Percentiles rank a stretch among this genome's conserved stretches.
These are phyloP conservation scores for Toxotes jaculatrix DNA, from an alignment of 2,113 vertebrate genomes.

Conservation along the genomic window DNA sequence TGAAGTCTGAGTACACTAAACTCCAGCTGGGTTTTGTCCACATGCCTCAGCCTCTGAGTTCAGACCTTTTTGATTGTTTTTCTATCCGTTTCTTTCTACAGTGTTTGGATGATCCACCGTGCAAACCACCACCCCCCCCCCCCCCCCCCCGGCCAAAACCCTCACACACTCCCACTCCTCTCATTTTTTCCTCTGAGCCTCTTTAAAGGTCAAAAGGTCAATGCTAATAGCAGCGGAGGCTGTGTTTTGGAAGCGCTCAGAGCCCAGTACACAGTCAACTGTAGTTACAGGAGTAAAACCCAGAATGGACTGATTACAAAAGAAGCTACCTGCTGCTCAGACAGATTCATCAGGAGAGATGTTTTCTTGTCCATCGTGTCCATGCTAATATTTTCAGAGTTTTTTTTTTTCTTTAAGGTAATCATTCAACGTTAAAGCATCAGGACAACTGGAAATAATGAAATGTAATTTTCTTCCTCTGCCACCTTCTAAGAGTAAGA, in stretches of 20 bases:
- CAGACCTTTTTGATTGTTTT: not conserved
- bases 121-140: no score
- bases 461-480: not conserved
- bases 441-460: no score
- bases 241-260: no score
- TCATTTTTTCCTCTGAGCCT: not conserved
- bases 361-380: no score
- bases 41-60: not conserved
- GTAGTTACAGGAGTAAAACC: no score
- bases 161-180: slow-evolving; percentile 2
- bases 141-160: not conserved
- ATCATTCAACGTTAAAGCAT: no score
- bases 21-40: slow-evolving; percentile 2
- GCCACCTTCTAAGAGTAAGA: not conserved
- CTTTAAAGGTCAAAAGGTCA: slow-evolving; percentile 1
- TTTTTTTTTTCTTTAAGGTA: no score
- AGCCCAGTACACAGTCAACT: no score
- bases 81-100: not conserved
- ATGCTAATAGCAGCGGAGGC: not conserved
- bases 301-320: no score
- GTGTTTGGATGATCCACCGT: not conserved
- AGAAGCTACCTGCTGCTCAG: no score
- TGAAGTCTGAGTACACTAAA: not conserved
- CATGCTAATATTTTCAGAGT: no score
- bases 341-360: no score